Conservation (phyloP, 2,113 vertebrate genomes). For the Bujurquina vittata region DNA sequence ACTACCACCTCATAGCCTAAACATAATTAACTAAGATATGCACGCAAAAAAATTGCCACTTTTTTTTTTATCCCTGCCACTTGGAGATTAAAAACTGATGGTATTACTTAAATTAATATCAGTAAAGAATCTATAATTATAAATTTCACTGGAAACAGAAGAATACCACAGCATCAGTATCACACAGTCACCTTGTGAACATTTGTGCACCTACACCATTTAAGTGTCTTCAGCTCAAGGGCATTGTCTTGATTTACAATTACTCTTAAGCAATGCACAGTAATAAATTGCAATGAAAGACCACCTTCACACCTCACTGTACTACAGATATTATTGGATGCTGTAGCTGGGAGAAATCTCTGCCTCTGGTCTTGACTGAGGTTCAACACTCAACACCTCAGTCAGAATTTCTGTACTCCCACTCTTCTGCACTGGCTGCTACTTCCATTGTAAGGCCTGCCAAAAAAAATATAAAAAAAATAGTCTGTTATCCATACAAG, state of each 20-base stretch:
- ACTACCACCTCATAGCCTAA: background rate
- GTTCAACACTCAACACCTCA: slow-evolving; percentile 66
- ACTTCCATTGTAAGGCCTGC: slow-evolving; percentile 56
- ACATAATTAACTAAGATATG: too few species aligned
- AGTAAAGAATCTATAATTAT: slow-evolving; percentile 9
- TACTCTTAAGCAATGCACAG: background rate
- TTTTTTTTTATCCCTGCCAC: too few species aligned
- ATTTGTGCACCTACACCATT: background rate
- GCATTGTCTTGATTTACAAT: slow-evolving; percentile 4
- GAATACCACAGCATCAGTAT: background rate
- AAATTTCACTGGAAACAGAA: slow-evolving; percentile 17
- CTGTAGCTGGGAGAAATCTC: slow-evolving; percentile 25
- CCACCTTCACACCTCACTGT: background rate
- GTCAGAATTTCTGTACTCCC: slow-evolving; percentile 72
- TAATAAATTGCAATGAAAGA: background rate
- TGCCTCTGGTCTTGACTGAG: slow-evolving; percentile 68
- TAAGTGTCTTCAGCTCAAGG: background rate
- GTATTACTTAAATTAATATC: background rate
- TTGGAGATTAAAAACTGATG: background rate
- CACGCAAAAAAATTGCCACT: too few species aligned
- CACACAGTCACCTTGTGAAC: slow-evolving; percentile 40
- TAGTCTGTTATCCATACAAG: slow-evolving; percentile 46
- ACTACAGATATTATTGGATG: slow-evolving; percentile 12
- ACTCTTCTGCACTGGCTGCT: slow-evolving; percentile 65
- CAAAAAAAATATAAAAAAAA: slow-evolving; percentile 43